Evolutionary conservation across 2,888 invertebrate genomes (phyloP), one percentile per base, ranked within the genome.

Genomic region (Chironomus riparius): DNA sequence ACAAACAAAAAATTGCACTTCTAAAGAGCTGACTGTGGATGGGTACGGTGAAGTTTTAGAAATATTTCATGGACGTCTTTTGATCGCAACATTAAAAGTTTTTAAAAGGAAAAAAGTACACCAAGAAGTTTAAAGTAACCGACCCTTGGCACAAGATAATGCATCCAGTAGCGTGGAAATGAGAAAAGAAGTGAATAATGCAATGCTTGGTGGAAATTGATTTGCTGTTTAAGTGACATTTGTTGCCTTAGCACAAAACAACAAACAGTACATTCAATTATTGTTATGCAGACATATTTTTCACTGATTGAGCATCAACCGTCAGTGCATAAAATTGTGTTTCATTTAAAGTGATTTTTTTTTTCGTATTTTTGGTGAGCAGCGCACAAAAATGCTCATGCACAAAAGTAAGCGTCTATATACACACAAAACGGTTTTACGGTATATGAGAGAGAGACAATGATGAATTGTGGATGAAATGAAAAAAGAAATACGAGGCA

Each of bases 141-240:
- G 1, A 10, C 38, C 38, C 7, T 38, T 38, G 38, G 10, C 38
- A 38, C 10, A 38, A 38, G 38, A 38, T 38, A 38, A 38, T 38
- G 38, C 10, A 38, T 7, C 38, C 38, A 38, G 38, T 38, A 56
- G 56, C 18, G 56, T 56, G 56, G 21, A 65, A 65, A 62, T 18
- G 62, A 62, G 22, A 12, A 18, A 62, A 18, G 22, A n/a, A 62
- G 12, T 12, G 22, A 62, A 62, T 21, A 12, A 21, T 62, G 24
- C 24, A 65, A 24, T 56, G 21, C 21, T 18, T 65, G 22, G 65
- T 65, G 65, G 28, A 72, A 72, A 72, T 72, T 72, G 72, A 72
- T 72, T 72, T 62, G 62, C 72, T 21, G 72, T 62, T 72, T 56
- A 71, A 71, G 50, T 71, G 71, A 72, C 72, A 62, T 72, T 72